phyloP scores from a whole-genome alignment of 2,113 vertebrate genomes.

The Pleuronectes platessa region DNA sequence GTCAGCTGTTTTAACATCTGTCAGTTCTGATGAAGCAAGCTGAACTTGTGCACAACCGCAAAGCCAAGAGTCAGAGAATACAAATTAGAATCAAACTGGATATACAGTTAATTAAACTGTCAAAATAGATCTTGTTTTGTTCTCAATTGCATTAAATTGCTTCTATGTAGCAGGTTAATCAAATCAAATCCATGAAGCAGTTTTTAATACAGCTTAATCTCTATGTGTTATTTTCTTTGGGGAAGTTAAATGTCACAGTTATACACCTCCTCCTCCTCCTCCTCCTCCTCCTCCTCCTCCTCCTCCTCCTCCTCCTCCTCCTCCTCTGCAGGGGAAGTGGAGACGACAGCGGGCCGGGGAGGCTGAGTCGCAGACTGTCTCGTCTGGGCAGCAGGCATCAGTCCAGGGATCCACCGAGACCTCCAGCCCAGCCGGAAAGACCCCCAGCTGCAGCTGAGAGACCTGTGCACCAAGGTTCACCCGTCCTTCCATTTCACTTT shows the following conservation, averaged over 20 bases:
- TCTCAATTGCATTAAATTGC: neutral
- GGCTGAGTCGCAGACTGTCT: slow-evolving; percentile 76
- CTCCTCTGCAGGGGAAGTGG: slow-evolving; percentile 62
- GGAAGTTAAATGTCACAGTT: neutral
- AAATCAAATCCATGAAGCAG: neutral
- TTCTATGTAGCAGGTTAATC: neutral
- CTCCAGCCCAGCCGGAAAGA: slow-evolving; percentile 36
- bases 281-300: neutral
- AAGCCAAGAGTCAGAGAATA: too few relatives aligned
- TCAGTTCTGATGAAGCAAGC: slow-evolving; percentile 1
- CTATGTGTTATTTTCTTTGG: neutral
- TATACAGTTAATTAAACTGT: neutral
- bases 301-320: neutral
- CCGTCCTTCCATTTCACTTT: neutral
- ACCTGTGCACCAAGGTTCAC: slow-evolving; percentile 65
- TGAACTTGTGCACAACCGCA: neutral
- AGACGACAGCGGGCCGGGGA: slow-evolving; percentile 72
- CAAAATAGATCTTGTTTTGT: too few relatives aligned
- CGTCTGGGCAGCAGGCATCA: slow-evolving; percentile 74
- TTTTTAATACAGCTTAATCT: neutral
- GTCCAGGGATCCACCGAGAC: slow-evolving; percentile 65
- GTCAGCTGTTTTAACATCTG: neutral
- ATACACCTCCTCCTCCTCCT: neutral
- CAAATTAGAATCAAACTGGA: neutral
- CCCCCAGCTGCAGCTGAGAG: slow-evolving; percentile 32